Base-by-base conservation (phyloP, 2,888 invertebrate genomes). In the Heliconius ethilla region DNA sequence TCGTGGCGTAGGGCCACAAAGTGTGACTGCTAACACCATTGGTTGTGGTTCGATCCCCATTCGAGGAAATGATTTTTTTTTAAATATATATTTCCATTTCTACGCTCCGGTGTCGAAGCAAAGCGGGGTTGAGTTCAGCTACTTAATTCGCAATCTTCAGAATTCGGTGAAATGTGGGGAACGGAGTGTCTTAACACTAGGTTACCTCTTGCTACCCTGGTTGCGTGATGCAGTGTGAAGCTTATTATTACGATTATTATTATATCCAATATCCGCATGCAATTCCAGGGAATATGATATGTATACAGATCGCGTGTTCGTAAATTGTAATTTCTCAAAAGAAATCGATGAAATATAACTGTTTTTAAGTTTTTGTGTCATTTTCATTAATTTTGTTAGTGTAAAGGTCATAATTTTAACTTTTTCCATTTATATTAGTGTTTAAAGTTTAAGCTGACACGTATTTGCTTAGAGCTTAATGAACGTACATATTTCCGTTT, bases 401-500 rank as follows among this genome's bases (percentile, higher is more conserved):
- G 67, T 13, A 69, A 69, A 69, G 69, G 69, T 69, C 40, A 40
- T 45, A 69, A 69, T 69, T 69, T 69, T n/a, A 40, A 45, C 67
- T 70, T 11, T 72, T 72, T 29, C 13, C n/a, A 22, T 27, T 55
- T 33, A 29, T n/a, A 51, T 85, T 87, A 70, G 15, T n/a, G 22
- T 72, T 72, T 55, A 27, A 55, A 55, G 51, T 51, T 51, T 67
- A 67, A 67, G 67, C 29, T 72, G 55, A 55, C 29, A 27, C 25
- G 67, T 67, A 37, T 69, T 27, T 45, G 18, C 29, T 29, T 18
- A 40, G 10, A 22, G 70, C 22, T 37, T 70, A 70, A 70, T 22
- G 51, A 27, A 15, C 13, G 40, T 37, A 15, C 13, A 25, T 37
- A 70, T 29, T 72, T 55, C 33, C 70, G 70, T 37, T 67, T 40